Percentiles rank a stretch among this genome's conserved stretches.
phyloP scores from a whole-genome alignment of 2,888 invertebrate species.

The Villa cingulata region DNA sequence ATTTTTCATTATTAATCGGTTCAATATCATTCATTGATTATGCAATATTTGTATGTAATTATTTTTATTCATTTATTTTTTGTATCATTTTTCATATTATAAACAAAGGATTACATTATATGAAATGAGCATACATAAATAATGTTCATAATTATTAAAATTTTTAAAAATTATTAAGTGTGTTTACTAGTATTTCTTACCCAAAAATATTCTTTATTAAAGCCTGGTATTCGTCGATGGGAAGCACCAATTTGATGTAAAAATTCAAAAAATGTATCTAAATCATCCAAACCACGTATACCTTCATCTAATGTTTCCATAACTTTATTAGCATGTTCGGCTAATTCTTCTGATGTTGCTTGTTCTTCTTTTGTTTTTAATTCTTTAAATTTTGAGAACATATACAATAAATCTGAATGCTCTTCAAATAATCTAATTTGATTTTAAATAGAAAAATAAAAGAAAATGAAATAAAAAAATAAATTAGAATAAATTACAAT shows the following conservation, averaged over 20 bases:
- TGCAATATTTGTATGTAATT: no score
- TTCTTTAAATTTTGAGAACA: conserved; percentile 71
- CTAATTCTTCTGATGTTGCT: conserved; percentile 65
- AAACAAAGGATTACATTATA: no score
- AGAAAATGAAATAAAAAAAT: no score
- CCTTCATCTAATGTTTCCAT: conserved; percentile 83
- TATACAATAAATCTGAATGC: conserved; percentile 58
- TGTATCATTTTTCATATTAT: no score
- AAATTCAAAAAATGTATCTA: conserved; percentile 71
- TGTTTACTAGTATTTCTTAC: conserved; percentile 43
- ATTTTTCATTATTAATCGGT: no score
- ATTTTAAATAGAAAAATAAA: conserved; percentile 20
- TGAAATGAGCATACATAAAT: no score
- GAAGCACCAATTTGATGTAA: conserved; percentile 71
- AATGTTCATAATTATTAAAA: no score
- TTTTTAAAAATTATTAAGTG: no score
- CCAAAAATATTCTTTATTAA: conserved; percentile 80
- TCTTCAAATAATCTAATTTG: conserved; percentile 84
- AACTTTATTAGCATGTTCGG: conserved; percentile 76
- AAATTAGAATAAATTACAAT: no score
- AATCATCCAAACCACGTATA: conserved; percentile 71
- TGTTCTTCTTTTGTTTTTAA: conserved; percentile 68
- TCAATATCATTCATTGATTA: no score
- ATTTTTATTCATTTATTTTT: no score
- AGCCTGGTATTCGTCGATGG: conserved; percentile 71